Conservation (phyloP, 2,797 vertebrate species). For the Phyllotis vaccarum region DNA sequence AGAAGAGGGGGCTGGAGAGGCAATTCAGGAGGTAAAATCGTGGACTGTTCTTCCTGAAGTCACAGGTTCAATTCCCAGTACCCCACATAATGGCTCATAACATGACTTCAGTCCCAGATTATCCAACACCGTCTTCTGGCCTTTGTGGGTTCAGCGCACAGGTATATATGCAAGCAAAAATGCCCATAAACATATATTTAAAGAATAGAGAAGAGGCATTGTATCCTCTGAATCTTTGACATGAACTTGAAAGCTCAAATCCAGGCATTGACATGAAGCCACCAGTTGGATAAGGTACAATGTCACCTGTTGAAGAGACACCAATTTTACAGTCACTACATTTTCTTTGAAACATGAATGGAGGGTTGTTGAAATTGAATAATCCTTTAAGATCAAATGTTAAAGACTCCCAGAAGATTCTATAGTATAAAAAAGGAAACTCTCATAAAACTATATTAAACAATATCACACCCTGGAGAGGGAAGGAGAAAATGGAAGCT, state of each 20-base stretch:
- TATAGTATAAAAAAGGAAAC: conserved; percentile 30
- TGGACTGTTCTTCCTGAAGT: neutral
- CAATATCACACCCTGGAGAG: neutral
- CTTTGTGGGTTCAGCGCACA: neutral
- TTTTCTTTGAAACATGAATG: conserved; percentile 23
- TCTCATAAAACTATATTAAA: conserved; percentile 3
- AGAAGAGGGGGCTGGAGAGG: neutral
- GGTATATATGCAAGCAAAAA: too few species aligned
- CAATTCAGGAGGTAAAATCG: neutral
- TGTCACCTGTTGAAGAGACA: neutral
- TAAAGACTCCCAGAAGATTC: conserved; percentile 35
- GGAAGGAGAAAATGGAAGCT: neutral
- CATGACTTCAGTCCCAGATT: neutral
- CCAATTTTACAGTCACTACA: neutral
- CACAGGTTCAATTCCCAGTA: neutral
- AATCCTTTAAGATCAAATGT: conserved; percentile 40
- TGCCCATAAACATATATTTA: neutral
- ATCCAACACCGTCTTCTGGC: neutral
- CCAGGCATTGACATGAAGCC: neutral
- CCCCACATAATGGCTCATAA: neutral
- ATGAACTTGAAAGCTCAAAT: neutral
- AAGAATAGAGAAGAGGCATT: neutral
- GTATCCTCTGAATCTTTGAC: neutral
- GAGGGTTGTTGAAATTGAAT: conserved; percentile 46
- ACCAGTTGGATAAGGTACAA: neutral